Conservation (phyloP, 2,888 invertebrate species). For the Mesorhabditis belari region DNA sequence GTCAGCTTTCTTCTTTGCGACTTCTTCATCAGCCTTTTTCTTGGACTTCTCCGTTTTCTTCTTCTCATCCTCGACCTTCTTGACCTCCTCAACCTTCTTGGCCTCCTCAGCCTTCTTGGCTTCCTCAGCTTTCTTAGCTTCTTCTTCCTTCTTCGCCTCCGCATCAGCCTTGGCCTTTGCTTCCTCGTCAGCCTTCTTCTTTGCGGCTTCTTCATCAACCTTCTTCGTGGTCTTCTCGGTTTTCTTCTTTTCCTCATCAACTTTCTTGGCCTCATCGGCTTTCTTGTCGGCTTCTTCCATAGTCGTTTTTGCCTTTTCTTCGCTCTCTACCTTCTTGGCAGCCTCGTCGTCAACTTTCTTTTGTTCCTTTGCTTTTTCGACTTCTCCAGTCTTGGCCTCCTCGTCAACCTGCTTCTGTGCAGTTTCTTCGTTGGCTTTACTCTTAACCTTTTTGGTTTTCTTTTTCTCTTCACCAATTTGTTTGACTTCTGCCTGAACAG, state of each 20-base stretch:
- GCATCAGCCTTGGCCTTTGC: constrained; percentile 4
- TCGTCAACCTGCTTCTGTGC: neutral
- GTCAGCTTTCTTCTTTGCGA: neutral
- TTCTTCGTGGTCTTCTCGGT: constrained; percentile 5
- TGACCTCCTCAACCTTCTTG: neutral
- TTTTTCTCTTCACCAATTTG: neutral
- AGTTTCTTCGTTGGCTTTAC: neutral
- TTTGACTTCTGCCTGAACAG: neutral
- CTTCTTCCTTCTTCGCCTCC: constrained; percentile 2
- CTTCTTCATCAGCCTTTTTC: neutral
- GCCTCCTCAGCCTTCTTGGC: neutral
- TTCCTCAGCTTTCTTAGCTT: neutral
- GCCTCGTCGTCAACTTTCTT: neutral
- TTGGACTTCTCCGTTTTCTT: constrained; percentile 1
- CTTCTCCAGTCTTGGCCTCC: constrained; percentile 1
- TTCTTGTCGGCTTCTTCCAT: too few relatives aligned
- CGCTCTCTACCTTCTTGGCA: neutral
- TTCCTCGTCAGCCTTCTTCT: neutral
- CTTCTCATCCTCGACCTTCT: constrained; percentile 2
- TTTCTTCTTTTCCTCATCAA: neutral
- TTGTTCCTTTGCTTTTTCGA: neutral
- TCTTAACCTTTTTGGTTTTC: neutral
- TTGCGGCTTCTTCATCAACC: constrained; percentile 1
- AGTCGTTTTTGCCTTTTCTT: constrained; percentile 1
- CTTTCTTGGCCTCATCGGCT: neutral